Base-by-base conservation (phyloP, 2,113 vertebrate genomes). In the Lophotis ruficrista region DNA sequence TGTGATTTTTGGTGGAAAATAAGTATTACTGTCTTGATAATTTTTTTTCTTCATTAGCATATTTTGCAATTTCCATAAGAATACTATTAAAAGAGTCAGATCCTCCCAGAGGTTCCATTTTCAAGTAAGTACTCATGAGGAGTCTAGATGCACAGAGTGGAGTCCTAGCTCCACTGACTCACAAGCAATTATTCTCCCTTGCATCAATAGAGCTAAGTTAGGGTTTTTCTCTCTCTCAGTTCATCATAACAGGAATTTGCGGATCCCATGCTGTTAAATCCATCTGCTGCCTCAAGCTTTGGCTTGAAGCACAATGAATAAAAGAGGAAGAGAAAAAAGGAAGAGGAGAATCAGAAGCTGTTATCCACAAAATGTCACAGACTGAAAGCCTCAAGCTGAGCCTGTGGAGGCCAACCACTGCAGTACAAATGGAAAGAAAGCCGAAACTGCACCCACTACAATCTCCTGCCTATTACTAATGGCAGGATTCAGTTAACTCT, bases 191-290 rank as follows among this genome's bases (percentile, higher is more conserved):
- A 91, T 83, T 96, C 33, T 30, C 27, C 35, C 93, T 93, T 93
- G 57, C 78, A 90, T 91, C 64, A 95, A 84, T 72, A 93, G 83
- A 90, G 25, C 72, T 90, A 96, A 90, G 89, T 92, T 87, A 88
- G 86, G 38, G 35, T 28, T 89, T 94, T 93, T 95, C 53, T 79
- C 62, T 60, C 84, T 88, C 83, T 87, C 80, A 66, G 58, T 95
- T 96, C 86, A 82, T 91, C 92, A 91, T 83, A 92, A 87, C 76
- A 84, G 93, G 87, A 92, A 93, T 94, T 96, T 93, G 84, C 95
- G 92, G 83, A 95, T 87, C 70, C 81, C 89, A 92, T 94, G 93
- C 86, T 96, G 87, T 95, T 96, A 94, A 93, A 89, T 65, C 81
- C 89, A 95, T 93, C 87, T 97, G 95, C 75, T 96, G 72, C 91